Percentiles rank a stretch among this genome's conserved stretches.
Conservation (phyloP, 30 jellyfish, hydroid and myxozoan species). For the Aurelia aurita region DNA sequence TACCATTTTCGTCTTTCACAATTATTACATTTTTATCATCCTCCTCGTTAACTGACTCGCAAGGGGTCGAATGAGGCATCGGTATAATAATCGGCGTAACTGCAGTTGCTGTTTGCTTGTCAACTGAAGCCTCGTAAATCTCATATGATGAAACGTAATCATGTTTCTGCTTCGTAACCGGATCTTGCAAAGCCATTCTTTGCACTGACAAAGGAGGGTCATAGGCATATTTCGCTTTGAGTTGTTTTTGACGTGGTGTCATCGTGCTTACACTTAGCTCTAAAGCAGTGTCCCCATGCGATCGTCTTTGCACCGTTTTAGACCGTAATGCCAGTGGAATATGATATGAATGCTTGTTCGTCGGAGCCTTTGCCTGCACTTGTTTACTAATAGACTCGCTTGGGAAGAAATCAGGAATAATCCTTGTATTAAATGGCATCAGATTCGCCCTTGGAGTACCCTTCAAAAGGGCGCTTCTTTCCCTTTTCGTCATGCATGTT, state of each 20-base stretch:
- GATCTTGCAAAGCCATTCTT: conserved; percentile 8
- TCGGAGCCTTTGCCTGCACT: neutral
- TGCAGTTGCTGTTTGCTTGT: neutral
- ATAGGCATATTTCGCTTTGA: neutral
- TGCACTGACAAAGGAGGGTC: neutral
- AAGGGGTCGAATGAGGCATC: conserved; percentile 35
- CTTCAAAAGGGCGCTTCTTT: neutral
- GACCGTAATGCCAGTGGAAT: conserved; percentile 23
- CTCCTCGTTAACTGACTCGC: neutral
- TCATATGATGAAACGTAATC: conserved; percentile 33
- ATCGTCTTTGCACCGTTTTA: conserved; percentile 2
- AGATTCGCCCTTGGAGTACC: neutral
- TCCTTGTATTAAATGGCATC: neutral
- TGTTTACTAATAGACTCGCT: neutral
- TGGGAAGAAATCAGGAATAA: neutral
- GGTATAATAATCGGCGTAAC: conserved; percentile 26
- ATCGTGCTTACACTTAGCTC: conserved; percentile 42
- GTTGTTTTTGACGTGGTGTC: conserved; percentile 23
- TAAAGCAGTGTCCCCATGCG: conserved; percentile 3
- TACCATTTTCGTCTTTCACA: neutral
- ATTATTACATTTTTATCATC: neutral
- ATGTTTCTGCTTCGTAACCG: conserved; percentile 14
- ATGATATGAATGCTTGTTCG: neutral
- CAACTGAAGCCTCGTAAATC: conserved; percentile 26
- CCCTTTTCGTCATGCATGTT: conserved; percentile 23